These are phyloP conservation scores for Drosophila hydei DNA, from an alignment of 1,140 invertebrate genomes.

Conservation along the genomic window DNA sequence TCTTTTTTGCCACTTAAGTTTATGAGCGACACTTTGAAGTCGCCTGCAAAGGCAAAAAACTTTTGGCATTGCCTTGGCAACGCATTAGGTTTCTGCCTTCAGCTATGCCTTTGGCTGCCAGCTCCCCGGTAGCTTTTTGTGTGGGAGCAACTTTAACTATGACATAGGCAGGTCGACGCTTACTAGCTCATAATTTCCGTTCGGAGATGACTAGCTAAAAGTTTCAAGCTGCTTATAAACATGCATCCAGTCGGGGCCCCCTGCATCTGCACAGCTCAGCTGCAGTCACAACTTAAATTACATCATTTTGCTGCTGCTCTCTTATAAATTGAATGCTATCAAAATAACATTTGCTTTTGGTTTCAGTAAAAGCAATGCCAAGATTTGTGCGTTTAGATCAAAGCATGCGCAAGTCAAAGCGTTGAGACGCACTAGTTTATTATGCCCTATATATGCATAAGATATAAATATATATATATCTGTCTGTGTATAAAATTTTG, in stretches of 20 bases:
- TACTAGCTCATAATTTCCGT: constrained; percentile 55
- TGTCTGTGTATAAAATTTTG: constrained; percentile 15
- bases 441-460: no score
- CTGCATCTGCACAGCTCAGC: background rate
- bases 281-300: background rate
- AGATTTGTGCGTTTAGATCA: no score
- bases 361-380: background rate
- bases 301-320: background rate
- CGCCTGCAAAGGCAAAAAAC: constrained; percentile 1
- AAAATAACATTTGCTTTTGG: background rate
- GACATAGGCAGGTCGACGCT: constrained; percentile 19
- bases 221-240: background rate
- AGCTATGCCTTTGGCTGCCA: background rate
- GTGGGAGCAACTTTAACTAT: constrained; percentile 26
- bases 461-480: background rate
- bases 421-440: no score
- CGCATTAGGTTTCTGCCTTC: background rate
- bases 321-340: background rate
- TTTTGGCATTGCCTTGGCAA: constrained; percentile 11
- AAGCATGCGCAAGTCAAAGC: no score
- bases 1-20: constrained; percentile 2
- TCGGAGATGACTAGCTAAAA: constrained; percentile 25
- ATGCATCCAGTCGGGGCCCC: background rate
- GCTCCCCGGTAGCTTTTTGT: no score
- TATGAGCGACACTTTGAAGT: background rate